Conservation (phyloP, 2,113 vertebrate genomes). For the Amblyornis subalaris region DNA sequence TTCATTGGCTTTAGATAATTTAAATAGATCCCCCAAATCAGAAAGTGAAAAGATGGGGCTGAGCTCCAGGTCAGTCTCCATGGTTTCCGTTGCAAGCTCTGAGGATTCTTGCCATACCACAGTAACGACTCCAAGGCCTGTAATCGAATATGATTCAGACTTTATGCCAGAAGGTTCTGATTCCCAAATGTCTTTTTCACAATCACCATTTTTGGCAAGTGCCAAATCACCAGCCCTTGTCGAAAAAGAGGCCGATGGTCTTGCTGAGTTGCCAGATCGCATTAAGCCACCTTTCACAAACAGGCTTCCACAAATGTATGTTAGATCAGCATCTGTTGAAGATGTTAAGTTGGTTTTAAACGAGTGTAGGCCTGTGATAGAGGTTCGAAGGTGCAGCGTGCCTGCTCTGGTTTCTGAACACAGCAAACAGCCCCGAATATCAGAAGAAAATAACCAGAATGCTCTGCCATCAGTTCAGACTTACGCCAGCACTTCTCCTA, state of each 20-base stretch:
- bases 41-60: slow-evolving; percentile 84
- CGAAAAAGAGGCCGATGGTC: slow-evolving; percentile 80
- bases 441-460: slow-evolving; percentile 73
- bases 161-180: slow-evolving; percentile 85
- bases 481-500: slow-evolving; percentile 62
- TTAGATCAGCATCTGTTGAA: slow-evolving; percentile 86
- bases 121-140: slow-evolving; percentile 81
- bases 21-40: slow-evolving; percentile 84
- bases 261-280: slow-evolving; percentile 77
- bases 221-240: slow-evolving; percentile 86
- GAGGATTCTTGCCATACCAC: slow-evolving; percentile 90
- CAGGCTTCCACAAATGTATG: slow-evolving; percentile 78
- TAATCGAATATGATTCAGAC: slow-evolving; percentile 87
- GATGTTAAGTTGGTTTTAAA: slow-evolving; percentile 77
- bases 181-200: slow-evolving; percentile 89
- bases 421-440: slow-evolving; percentile 43
- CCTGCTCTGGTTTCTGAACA: slow-evolving; percentile 71
- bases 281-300: slow-evolving; percentile 67
- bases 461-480: slow-evolving; percentile 16
- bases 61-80: slow-evolving; percentile 87
- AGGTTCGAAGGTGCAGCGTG: slow-evolving; percentile 74
- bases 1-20: slow-evolving; percentile 75
- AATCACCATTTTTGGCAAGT: slow-evolving; percentile 82
- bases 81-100: slow-evolving; percentile 90
- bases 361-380: slow-evolving; percentile 75